Evolutionary conservation across 1,140 invertebrate genomes (phyloP).

Genomic region (Drosophila obscura): DNA sequence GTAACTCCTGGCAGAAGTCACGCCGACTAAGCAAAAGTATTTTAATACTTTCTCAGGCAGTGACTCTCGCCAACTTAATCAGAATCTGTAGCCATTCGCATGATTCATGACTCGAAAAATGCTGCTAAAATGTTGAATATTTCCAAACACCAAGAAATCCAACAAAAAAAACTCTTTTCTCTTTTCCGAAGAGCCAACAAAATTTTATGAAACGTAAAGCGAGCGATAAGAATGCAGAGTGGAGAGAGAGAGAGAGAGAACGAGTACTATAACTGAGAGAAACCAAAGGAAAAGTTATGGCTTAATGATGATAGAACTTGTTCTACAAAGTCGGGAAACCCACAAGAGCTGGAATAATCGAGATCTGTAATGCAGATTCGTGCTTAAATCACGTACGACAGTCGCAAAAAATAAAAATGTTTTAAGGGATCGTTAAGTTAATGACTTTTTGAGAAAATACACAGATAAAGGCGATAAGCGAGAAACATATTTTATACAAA

Average conservation of each 20-base stretch:
- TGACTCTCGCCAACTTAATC: neutral
- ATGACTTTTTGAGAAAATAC: no score
- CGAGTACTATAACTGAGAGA: no score
- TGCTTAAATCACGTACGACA: no score
- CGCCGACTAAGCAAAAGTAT: slow-evolving; percentile 41
- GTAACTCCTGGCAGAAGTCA: neutral
- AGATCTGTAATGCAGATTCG: no score
- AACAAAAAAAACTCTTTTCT: slow-evolving; percentile 10
- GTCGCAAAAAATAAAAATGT: no score
- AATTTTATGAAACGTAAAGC: slow-evolving; percentile 84
- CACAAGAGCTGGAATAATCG: no score
- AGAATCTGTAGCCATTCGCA: slow-evolving; percentile 11
- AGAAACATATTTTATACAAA: neutral
- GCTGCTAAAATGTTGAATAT: slow-evolving; percentile 42
- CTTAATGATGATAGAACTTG: no score
- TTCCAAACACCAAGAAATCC: slow-evolving; percentile 33
- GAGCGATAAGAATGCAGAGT: slow-evolving; percentile 63
- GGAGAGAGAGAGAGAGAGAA: neutral
- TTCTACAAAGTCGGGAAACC: no score
- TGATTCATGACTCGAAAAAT: slow-evolving; percentile 50
- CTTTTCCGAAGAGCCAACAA: slow-evolving; percentile 63
- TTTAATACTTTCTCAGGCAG: slow-evolving; percentile 10
- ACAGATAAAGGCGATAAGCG: no score
- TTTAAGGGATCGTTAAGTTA: no score
- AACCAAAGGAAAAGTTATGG: no score